Evolutionary conservation across 2,797 vertebrate genomes (phyloP), one percentile per base, ranked within the genome.

Genomic region (Kryptolebias ocellatus): DNA sequence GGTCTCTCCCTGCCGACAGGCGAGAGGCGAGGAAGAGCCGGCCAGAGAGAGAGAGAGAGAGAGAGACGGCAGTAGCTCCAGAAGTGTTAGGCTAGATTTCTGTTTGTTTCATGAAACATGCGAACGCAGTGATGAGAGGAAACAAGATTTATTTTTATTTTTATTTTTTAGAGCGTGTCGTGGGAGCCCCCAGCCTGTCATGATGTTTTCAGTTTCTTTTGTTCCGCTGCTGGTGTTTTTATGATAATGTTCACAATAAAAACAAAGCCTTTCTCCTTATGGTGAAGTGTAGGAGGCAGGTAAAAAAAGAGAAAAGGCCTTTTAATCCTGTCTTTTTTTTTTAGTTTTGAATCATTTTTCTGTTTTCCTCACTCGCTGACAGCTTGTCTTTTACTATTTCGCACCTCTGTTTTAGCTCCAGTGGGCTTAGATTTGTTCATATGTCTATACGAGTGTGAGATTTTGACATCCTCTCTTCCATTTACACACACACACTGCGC

Each of bases 1-100:
- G 93, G 96, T 95, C 84, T 96, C 95, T 84, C 95, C 95, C 87
- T 79, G 92, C 75, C 92, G 87, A 80, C 92, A 87, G 90, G 94
- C 90, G 91, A 83, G 80, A 87, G 90, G 94, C 90, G 91, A 83
- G 80, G 72, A 76, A 28, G 68, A 71, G 62, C 59, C 64, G 63
- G 74, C 67, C 76, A 72, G 89, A 86, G 84, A 89, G 86, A 87
- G 74, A 70, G 58, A 55, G n/a, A 53, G 45, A 20, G 28, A 70
- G 68, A 52, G 53, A 34, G 70, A 44, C 50, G 46, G 53, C 42
- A 27, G 46, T 27, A 51, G 53, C 42, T 39, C 53, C 9, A 4
- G 55, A 54, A 18, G 47, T 20, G 16, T 72, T 69, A 64, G 64
- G 39, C 20, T 70, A 69, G 73, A 65, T 47, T 54, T 27, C 18